phyloP scores from a whole-genome alignment of 2,888 invertebrate genomes.

The Encarsia formosa region DNA sequence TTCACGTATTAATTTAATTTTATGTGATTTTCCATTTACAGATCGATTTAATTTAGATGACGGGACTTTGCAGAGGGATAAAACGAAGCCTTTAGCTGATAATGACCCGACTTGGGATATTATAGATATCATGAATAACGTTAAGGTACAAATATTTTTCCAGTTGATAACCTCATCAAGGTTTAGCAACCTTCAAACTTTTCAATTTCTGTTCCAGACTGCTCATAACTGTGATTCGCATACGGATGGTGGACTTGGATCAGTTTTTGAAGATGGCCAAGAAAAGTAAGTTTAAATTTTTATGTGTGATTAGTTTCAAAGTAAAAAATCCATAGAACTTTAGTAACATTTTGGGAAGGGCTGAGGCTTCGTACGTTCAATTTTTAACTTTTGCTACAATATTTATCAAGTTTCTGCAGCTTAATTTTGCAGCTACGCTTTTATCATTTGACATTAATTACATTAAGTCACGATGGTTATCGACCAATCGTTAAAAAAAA shows the following conservation, averaged over 20 bases:
- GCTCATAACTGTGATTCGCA: slow-evolving; percentile 57
- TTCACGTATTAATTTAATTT: not conserved
- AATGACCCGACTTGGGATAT: slow-evolving; percentile 64
- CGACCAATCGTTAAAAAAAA: not conserved
- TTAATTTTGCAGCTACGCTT: slow-evolving; percentile 9
- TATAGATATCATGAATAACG: slow-evolving; percentile 70
- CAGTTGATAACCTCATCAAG: not conserved
- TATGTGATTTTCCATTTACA: slow-evolving; percentile 26
- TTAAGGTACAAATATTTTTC: slow-evolving; percentile 50
- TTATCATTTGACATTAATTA: slow-evolving; percentile 3
- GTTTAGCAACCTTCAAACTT: not conserved
- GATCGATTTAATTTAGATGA: slow-evolving; percentile 48
- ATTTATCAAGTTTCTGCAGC: slow-evolving; percentile 6
- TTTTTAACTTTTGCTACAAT: slow-evolving; percentile 15
- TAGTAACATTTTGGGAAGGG: slow-evolving; percentile 26
- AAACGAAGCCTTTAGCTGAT: slow-evolving; percentile 44
- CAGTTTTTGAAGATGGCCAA: slow-evolving; percentile 54
- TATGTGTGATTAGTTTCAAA: not conserved
- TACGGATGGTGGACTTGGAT: slow-evolving; percentile 56
- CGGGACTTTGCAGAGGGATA: slow-evolving; percentile 46
- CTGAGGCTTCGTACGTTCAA: slow-evolving; percentile 32
- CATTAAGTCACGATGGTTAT: not conserved
- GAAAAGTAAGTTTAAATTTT: slow-evolving; percentile 45
- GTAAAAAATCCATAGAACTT: slow-evolving; percentile 13
- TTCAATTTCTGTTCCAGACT: slow-evolving; percentile 36